Conservation (phyloP, 2,797 vertebrate genomes). For the Microctenopoma lineatum region DNA sequence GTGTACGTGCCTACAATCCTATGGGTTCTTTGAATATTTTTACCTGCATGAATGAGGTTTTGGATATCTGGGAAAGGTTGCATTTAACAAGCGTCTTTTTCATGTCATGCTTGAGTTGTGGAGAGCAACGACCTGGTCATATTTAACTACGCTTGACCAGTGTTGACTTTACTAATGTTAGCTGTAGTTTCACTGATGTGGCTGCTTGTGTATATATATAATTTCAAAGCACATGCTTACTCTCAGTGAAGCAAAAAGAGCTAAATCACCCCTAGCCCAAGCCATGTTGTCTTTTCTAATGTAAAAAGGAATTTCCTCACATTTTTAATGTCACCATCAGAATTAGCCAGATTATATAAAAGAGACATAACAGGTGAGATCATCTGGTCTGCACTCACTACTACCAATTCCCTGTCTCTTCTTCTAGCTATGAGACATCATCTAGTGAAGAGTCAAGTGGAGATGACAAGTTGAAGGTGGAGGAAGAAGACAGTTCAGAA, state of each 20-base stretch:
- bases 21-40: slow-evolving; percentile 46
- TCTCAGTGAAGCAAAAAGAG: slow-evolving; percentile 2
- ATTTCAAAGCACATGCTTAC: slow-evolving; percentile 3
- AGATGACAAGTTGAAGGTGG: slow-evolving; percentile 86
- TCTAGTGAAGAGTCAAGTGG: slow-evolving; percentile 96
- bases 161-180: slow-evolving; percentile 36
- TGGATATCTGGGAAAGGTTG: slow-evolving; percentile 36
- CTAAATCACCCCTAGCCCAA: neutral
- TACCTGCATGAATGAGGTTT: slow-evolving; percentile 48
- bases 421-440: slow-evolving; percentile 92
- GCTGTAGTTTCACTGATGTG: slow-evolving; percentile 40
- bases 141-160: slow-evolving; percentile 21
- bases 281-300: neutral
- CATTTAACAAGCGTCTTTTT: slow-evolving; percentile 47
- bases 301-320: neutral
- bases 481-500: slow-evolving; percentile 75
- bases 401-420: slow-evolving; percentile 15
- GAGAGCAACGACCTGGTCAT: slow-evolving; percentile 30
- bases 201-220: slow-evolving; percentile 11
- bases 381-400: neutral
- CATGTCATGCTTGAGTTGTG: slow-evolving; percentile 16
- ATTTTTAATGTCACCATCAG: neutral
- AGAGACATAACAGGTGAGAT: neutral
- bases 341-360: neutral
- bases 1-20: slow-evolving; percentile 37